Evolutionary conservation across 1,140 invertebrate species (phyloP), one percentile per base, ranked within the genome.

Genomic region (Euwallacea similis): DNA sequence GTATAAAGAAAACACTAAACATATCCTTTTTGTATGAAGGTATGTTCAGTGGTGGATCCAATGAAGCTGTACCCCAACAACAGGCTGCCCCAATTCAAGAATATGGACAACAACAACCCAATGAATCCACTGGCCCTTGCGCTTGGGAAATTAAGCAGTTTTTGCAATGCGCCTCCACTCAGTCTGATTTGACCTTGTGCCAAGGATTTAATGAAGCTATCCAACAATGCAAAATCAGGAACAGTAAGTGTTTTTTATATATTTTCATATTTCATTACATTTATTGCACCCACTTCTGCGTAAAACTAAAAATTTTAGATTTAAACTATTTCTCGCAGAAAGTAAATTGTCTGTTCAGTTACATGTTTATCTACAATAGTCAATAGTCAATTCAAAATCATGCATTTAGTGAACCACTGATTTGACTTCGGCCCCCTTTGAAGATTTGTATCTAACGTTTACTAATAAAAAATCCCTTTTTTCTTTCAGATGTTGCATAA

Each of bases 191-290:
- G 7, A 87, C 88, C 4, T 86, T 97, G 2, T 97, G 95, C 79
- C 90, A 95, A 77, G 95, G 94, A 55, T 97, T 97, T 82, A 97
- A 96, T 81, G 93, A 97, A 83, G 94, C 93, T 66, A 85, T 97
- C 71, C 90, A 93, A 75, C 93, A 96, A 81, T 97, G 95, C 90
- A 93, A 93, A 85, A 74, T 86, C 69, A 75, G 74, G 70, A 75
- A 80, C 71, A 76, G 78, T 81, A 70, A 78, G 77, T 61, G 10
- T 10, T 50, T 50, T 50, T 11, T 11, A 50, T 11, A 50, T 11
- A 7, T 33, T 33, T 33, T 33, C 4, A 4, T 2, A 33, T 33
- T 33, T 33, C 21, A 33, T 33, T 4, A 33, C 4, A 33, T 1
- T 33, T 4, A 33, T 33, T 33, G 21, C 21, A 33, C 21, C 21